phyloP scores from a whole-genome alignment of 2,797 vertebrate genomes.

The Anguilla obscura region DNA sequence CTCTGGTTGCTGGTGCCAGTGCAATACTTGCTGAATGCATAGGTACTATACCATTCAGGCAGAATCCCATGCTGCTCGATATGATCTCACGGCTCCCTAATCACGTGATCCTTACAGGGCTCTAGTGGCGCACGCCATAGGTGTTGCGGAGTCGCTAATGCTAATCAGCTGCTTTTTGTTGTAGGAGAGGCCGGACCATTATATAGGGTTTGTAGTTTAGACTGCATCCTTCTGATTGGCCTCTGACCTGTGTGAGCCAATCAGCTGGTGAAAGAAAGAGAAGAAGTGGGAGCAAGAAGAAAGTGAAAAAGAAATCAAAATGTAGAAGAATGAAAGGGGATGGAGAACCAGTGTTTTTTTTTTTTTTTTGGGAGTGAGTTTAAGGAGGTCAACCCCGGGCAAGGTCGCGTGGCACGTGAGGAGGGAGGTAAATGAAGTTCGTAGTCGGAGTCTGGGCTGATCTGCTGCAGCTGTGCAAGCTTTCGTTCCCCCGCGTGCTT shows the following conservation, averaged over 20 bases:
- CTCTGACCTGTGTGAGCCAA: not conserved
- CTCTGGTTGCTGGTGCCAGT: not conserved
- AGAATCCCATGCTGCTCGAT: not conserved
- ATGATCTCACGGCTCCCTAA: not conserved
- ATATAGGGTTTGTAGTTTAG: not conserved
- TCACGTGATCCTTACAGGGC: not conserved
- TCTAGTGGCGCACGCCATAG: not conserved
- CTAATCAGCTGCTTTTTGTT: not conserved
- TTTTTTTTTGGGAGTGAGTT: not conserved
- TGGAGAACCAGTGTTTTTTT: not conserved
- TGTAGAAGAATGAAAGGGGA: not conserved
- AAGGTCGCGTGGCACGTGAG: not conserved
- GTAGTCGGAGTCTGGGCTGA: not conserved
- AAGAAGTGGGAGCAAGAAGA: not conserved
- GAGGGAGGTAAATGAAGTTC: not conserved
- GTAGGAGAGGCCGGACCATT: not conserved
- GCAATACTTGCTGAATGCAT: not conserved
- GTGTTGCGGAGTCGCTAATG: not conserved
- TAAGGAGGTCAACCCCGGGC: not conserved
- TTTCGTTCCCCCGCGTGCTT: not conserved
- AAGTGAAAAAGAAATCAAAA: not conserved
- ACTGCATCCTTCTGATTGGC: not conserved
- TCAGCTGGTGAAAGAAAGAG: not conserved
- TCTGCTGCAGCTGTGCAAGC: not conserved
- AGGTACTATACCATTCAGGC: not conserved